A percentile compares a stretch with the other conserved stretches of the same genome.
Evolutionary conservation across 2,797 vertebrate genomes (phyloP).

Genomic region (Melanotaenia trifasciata): DNA sequence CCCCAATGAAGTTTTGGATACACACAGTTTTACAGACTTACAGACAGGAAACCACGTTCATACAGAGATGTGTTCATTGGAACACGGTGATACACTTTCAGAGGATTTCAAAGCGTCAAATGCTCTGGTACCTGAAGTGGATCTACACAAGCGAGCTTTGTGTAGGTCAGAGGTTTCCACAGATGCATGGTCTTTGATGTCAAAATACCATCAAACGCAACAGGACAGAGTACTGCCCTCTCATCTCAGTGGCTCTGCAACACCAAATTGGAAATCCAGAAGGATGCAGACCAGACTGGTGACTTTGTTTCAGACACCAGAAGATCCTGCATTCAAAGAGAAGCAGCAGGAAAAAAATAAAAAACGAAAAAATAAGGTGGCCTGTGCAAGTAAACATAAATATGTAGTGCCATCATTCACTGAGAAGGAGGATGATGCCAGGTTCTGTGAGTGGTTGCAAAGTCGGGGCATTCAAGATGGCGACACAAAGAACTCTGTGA

Average conservation of each 20-base stretch:
- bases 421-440: conserved; percentile 19
- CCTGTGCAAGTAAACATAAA: conserved; percentile 28
- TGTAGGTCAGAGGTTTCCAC: conserved; percentile 12
- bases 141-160: conserved; percentile 1
- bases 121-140: conserved; percentile 6
- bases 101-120: background rate
- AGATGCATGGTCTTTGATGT: conserved; percentile 1
- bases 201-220: background rate
- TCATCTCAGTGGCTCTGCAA: conserved; percentile 16
- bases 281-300: conserved; percentile 32
- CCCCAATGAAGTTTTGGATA: background rate
- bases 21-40: conserved; percentile 29
- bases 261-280: conserved; percentile 5
- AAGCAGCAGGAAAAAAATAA: conserved; percentile 32
- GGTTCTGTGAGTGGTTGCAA: conserved; percentile 60
- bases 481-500: background rate
- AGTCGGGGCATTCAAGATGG: conserved; percentile 55
- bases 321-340: conserved; percentile 25
- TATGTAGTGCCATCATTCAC: conserved; percentile 3
- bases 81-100: background rate
- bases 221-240: conserved; percentile 18
- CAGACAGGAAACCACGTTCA: conserved; percentile 1
- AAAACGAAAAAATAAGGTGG: conserved; percentile 37
- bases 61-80: background rate
- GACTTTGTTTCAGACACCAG: conserved; percentile 43